phyloP scores from a whole-genome alignment of 2,888 invertebrate species.

The Endomychus coccineus region DNA sequence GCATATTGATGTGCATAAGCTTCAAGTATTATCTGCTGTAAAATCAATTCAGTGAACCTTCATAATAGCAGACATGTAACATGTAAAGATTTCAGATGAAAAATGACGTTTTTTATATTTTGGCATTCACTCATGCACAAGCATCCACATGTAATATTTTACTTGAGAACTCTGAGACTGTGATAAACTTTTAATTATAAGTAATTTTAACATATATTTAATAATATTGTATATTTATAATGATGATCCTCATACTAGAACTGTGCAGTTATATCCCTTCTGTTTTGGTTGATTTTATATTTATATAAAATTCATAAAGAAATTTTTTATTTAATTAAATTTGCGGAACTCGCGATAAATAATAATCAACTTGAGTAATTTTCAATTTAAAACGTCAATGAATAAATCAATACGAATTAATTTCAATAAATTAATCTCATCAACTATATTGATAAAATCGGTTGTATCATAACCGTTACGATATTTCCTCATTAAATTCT shows the following conservation, averaged over 20 bases:
- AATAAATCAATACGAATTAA: too few relatives aligned
- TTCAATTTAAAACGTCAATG: too few relatives aligned
- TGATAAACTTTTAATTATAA: slow-evolving; percentile 40
- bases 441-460: too few relatives aligned
- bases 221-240: slow-evolving; percentile 31
- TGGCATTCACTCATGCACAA: slow-evolving; percentile 20
- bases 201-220: slow-evolving; percentile 34
- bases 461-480: too few relatives aligned
- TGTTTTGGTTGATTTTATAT: slow-evolving; percentile 8
- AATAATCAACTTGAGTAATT: too few relatives aligned
- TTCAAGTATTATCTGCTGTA: slow-evolving; percentile 42
- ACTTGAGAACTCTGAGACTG: slow-evolving; percentile 41
- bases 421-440: too few relatives aligned
- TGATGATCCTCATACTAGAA: slow-evolving; percentile 18
- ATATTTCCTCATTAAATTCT: too few relatives aligned
- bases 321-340: too few relatives aligned
- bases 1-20: slow-evolving; percentile 44
- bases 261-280: slow-evolving; percentile 8
- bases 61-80: slow-evolving; percentile 28
- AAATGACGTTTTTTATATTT: slow-evolving; percentile 8
- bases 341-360: too few relatives aligned
- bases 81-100: slow-evolving; percentile 25
- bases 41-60: slow-evolving; percentile 41
- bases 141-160: slow-evolving; percentile 34
- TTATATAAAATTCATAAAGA: too few relatives aligned